These are phyloP conservation scores for Platysteira castanea DNA, from an alignment of 2,113 vertebrate species.

Conservation along the genomic window DNA sequence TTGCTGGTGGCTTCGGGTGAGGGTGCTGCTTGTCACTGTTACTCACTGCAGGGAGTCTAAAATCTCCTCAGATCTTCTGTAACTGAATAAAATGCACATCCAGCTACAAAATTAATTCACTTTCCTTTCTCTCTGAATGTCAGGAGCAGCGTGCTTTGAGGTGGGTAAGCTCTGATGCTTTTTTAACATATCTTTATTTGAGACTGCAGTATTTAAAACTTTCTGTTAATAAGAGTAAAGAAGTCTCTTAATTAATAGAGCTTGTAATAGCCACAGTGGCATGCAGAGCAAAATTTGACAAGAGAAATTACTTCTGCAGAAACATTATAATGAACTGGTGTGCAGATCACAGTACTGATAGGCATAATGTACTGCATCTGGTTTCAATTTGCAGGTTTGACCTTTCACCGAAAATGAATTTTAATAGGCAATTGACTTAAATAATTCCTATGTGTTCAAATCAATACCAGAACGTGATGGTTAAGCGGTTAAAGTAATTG, in stretches of 20 bases:
- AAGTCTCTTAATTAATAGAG: conserved; percentile 13
- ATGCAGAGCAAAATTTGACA: not conserved
- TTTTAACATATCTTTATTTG: not conserved
- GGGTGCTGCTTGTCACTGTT: not conserved
- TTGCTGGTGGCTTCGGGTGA: not conserved
- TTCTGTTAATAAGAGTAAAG: conserved; percentile 1
- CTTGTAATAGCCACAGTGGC: not conserved
- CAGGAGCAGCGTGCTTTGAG: not conserved
- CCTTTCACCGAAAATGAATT: conserved; percentile 51
- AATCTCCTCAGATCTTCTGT: not conserved
- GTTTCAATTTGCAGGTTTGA: conserved; percentile 50
- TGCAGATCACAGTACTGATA: conserved; percentile 32
- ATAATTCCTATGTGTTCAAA: conserved; percentile 35
- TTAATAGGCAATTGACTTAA: conserved; percentile 64
- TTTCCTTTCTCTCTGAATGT: not conserved
- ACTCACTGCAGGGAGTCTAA: not conserved
- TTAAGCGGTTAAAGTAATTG: conserved; percentile 47
- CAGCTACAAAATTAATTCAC: not conserved
- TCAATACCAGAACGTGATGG: conserved; percentile 16
- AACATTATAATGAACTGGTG: conserved; percentile 28
- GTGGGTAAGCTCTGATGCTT: not conserved
- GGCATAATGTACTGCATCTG: conserved; percentile 37
- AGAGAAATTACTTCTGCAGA: conserved; percentile 9
- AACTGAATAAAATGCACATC: not conserved
- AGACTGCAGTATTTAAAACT: not conserved